These are phyloP conservation scores for Gallinago nigripennis DNA, from an alignment of 2,797 vertebrate species.

Conservation along the genomic window DNA sequence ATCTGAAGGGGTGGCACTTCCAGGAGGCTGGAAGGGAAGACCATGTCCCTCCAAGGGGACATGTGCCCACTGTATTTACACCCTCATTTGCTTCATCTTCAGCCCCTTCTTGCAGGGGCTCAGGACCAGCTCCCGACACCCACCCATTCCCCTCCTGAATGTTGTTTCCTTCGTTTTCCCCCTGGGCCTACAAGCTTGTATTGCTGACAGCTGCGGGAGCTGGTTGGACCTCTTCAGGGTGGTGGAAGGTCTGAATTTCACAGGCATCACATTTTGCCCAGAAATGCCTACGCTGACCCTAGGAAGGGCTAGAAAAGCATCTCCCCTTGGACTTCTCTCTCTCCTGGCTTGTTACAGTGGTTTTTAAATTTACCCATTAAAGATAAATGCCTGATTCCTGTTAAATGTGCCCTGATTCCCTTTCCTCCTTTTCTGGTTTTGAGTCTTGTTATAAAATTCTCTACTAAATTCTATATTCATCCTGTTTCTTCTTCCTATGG, in stretches of 20 bases:
- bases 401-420: background rate
- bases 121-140: background rate
- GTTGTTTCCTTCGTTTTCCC: background rate
- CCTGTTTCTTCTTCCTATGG: background rate
- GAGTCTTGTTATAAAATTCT: background rate
- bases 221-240: background rate
- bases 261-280: background rate
- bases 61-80: background rate
- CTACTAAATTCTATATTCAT: background rate
- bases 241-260: background rate
- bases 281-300: background rate
- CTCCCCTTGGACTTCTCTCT: background rate
- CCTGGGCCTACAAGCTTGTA: background rate
- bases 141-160: background rate
- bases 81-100: background rate
- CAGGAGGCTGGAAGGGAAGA: slow-evolving; percentile 71
- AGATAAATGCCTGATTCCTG: background rate
- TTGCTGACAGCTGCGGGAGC: background rate
- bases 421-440: background rate
- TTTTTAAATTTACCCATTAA: background rate
- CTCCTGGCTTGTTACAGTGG: background rate
- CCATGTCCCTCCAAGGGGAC: background rate
- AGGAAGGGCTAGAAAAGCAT: background rate
- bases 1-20: slow-evolving; percentile 78
- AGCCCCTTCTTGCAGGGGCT: background rate